These are phyloP conservation scores for Euproctis similis DNA, from an alignment of 2,888 invertebrate species.

Conservation along the genomic window DNA sequence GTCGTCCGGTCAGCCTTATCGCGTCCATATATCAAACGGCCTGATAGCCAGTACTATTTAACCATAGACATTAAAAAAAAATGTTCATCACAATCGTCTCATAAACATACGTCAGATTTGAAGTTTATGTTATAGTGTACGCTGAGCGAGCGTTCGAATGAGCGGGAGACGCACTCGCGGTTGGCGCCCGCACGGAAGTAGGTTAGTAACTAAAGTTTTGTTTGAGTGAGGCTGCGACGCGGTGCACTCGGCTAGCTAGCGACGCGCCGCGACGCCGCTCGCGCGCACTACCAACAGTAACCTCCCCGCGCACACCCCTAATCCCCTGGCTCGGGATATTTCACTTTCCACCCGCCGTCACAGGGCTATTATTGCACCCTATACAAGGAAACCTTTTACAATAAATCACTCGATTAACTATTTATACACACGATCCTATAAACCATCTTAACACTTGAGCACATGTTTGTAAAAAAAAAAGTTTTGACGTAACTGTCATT, in stretches of 20 bases:
- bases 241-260: slow-evolving; percentile 54
- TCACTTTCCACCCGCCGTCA: slow-evolving; percentile 51
- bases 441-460: no score
- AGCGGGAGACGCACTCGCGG: slow-evolving; percentile 54
- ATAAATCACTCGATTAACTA: slow-evolving; percentile 8
- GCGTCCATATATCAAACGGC: slow-evolving; percentile 52
- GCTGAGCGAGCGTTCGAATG: slow-evolving; percentile 35
- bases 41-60: slow-evolving; percentile 36
- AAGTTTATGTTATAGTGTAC: slow-evolving; percentile 21
- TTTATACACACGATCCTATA: no score
- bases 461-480: no score
- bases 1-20: slow-evolving; percentile 45
- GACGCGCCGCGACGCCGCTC: slow-evolving; percentile 37
- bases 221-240: slow-evolving; percentile 75
- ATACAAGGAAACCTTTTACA: slow-evolving; percentile 18
- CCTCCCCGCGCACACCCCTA: slow-evolving; percentile 32
- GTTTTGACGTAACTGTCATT: no score
- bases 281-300: slow-evolving; percentile 11
- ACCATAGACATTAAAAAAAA: slow-evolving; percentile 45
- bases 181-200: slow-evolving; percentile 75
- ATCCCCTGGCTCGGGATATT: slow-evolving; percentile 53
- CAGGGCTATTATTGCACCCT: slow-evolving; percentile 41
- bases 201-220: slow-evolving; percentile 76
- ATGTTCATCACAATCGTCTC: slow-evolving; percentile 62
- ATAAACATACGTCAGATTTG: slow-evolving; percentile 34